phyloP scores from a whole-genome alignment of 1,140 invertebrate species.

The Oryctes rhinoceros region DNA sequence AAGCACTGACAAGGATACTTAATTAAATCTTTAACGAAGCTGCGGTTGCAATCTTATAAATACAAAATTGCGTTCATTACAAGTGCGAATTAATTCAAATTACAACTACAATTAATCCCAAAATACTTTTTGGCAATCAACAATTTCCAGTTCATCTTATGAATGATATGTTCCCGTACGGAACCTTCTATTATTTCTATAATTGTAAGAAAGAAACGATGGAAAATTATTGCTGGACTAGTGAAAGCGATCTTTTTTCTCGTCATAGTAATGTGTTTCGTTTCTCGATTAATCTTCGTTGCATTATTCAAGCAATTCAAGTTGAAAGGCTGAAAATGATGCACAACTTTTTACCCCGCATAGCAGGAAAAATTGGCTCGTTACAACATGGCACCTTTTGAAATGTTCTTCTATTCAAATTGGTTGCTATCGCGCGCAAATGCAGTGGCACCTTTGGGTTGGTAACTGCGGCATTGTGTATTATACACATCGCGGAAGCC shows the following conservation, averaged over 20 bases:
- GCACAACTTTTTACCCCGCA: neutral
- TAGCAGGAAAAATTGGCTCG: conserved; percentile 1
- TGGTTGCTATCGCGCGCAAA: conserved; percentile 1
- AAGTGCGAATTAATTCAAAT: no score
- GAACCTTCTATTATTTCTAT: neutral
- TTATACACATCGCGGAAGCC: neutral
- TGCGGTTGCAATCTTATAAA: no score
- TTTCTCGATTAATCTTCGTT: conserved; percentile 9
- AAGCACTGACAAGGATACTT: no score
- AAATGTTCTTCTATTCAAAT: conserved; percentile 19
- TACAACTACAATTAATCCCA: no score
- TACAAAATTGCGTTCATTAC: no score
- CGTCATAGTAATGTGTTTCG: neutral
- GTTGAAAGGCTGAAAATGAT: conserved; percentile 3
- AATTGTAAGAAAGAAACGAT: neutral
- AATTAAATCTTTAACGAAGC: no score
- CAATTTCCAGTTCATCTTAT: no score
- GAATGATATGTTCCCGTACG: neutral
- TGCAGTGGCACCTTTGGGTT: neutral
- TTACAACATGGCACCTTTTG: conserved; percentile 13
- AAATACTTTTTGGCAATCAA: no score
- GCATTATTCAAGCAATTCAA: conserved; percentile 14
- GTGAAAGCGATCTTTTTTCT: neutral
- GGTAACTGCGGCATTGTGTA: neutral
- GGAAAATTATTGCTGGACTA: neutral